These are phyloP conservation scores for Beroe ovata DNA, from an alignment of 37 sponge, comb jelly and placozoan species.

Conservation along the genomic window DNA sequence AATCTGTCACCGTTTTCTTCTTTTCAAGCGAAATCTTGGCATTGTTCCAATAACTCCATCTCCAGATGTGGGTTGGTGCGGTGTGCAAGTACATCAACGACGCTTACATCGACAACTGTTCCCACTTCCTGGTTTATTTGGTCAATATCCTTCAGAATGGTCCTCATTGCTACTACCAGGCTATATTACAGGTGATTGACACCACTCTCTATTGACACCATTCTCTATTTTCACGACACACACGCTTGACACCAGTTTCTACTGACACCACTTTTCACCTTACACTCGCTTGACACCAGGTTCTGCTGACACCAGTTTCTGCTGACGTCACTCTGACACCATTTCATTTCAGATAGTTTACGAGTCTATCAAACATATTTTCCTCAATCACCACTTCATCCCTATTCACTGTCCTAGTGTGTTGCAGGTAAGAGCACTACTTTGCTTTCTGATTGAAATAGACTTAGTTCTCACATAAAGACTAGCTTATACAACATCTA, in stretches of 20 bases:
- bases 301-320: no score
- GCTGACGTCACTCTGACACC: background rate
- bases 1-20: no score
- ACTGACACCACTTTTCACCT: no score
- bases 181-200: background rate
- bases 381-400: slow-evolving; percentile 52
- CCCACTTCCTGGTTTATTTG: slow-evolving; percentile 48
- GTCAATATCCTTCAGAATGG: slow-evolving; percentile 35
- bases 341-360: slow-evolving; percentile 49
- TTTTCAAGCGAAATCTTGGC: no score
- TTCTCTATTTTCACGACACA: no score
- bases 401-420: slow-evolving; percentile 43
- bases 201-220: no score
- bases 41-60: no score
- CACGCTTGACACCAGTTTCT: no score
- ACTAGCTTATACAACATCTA: no score
- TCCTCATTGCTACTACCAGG: slow-evolving; percentile 25
- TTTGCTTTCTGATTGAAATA: no score
- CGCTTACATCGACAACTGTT: slow-evolving; percentile 65
- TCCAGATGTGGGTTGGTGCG: slow-evolving; percentile 65
- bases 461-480: no score
- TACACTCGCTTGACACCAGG: no score
- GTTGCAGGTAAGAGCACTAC: slow-evolving; percentile 46
- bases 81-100: slow-evolving; percentile 70
- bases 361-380: slow-evolving; percentile 37